A percentile compares a stretch with the other conserved stretches of the same genome.
phyloP scores from a whole-genome alignment of 2,888 invertebrate genomes.

The Girardia tigrina region DNA sequence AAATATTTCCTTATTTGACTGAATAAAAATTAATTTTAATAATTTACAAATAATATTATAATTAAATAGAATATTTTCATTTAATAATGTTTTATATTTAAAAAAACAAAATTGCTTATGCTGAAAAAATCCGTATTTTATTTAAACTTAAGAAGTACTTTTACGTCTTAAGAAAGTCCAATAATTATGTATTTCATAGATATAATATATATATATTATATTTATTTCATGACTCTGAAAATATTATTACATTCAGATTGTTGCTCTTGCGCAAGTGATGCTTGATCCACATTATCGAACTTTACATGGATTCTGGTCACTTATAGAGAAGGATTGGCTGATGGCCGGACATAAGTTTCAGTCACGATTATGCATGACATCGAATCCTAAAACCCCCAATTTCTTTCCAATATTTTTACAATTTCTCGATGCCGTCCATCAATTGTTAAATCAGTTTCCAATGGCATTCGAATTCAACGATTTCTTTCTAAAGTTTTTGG shows the following conservation, averaged over 20 bases:
- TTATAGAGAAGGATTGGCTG: constrained; percentile 94
- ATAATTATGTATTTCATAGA: no score
- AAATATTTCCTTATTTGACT: no score
- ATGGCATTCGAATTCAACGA: constrained; percentile 94
- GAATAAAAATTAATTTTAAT: no score
- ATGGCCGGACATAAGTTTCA: constrained; percentile 82
- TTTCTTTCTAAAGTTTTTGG: constrained; percentile 79
- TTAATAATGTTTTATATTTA: no score
- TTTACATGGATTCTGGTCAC: constrained; percentile 59
- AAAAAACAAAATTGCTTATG: no score
- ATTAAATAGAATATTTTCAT: no score
- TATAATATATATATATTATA: no score
- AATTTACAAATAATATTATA: no score
- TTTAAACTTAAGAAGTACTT: no score
- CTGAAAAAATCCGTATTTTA: no score
- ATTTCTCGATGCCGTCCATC: constrained; percentile 87
- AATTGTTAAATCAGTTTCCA: constrained; percentile 67
- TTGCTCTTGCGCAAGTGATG: constrained; percentile 79
- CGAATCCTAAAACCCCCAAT: constrained; percentile 65
- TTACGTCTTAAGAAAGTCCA: no score
- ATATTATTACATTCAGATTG: constrained; percentile 56
- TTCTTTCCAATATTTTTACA: constrained; percentile 72
- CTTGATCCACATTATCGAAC: constrained; percentile 89
- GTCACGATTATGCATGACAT: constrained; percentile 71
- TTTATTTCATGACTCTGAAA: no score